Conservation (phyloP, 2,797 vertebrate species). For the Acrocephalus scirpaceus region DNA sequence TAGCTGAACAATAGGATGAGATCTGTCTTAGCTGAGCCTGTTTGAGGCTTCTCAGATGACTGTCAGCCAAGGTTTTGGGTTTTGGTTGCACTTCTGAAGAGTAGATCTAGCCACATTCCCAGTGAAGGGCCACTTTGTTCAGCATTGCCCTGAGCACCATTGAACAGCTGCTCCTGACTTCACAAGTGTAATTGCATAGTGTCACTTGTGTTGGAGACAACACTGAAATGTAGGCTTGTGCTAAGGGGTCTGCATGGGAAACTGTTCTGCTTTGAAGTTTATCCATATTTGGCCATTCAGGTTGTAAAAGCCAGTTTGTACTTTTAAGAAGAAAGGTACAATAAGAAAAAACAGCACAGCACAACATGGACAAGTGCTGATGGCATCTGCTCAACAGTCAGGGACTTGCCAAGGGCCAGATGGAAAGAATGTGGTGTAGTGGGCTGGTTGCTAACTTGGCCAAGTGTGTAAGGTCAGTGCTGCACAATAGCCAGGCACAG, state of each 20-base stretch:
- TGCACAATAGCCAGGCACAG: neutral
- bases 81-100: neutral
- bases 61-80: neutral
- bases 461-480: neutral
- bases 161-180: neutral
- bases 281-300: neutral
- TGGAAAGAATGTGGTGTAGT: neutral
- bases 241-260: neutral
- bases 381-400: neutral
- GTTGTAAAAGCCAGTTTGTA: neutral
- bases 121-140: neutral
- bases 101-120: neutral
- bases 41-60: neutral
- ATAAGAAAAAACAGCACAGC: neutral
- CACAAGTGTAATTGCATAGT: fast-evolving
- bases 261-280: neutral
- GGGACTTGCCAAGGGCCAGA: neutral
- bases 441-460: neutral
- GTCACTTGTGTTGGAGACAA: neutral
- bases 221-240: neutral
- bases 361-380: neutral
- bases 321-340: neutral
- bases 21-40: neutral
- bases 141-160: fast-evolving
- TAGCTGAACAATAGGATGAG: neutral